Base-by-base conservation (phyloP, 1,140 invertebrate genomes). In the Vanessa tameamea region DNA sequence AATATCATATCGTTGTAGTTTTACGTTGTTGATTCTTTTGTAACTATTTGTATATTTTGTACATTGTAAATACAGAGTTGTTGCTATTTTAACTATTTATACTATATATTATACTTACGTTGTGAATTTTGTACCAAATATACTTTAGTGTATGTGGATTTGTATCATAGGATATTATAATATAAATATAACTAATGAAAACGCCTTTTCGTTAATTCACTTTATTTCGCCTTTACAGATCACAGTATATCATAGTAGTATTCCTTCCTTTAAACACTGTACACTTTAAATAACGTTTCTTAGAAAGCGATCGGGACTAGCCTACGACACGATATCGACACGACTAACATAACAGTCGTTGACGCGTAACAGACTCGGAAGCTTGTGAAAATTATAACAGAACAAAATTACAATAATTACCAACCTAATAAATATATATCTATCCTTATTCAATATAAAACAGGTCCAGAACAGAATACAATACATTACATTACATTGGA, bases 111-210 rank as follows among this genome's bases (percentile, higher is more conserved):
- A 74, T 77, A 76, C 75, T 75, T 87, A 85, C 84, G 90, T 90
- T 92, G 89, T 92, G 87, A 89, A 86, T 90, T 90, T 92, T 90
- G 75, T 92, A 92, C 90, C 90, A 92, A 92, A 92, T 92, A 89
- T 87, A 86, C 78, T 87, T 78, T 84, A 84, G 73, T 78, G 81
- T 84, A 83, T 66, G 80, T 72, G 76, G 73, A 84, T 84, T 82
- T 80, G 79, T 82, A 80, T 82, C 69, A 78, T 75, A 72, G 63
- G 80, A 77, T 43, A 43, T 43, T 76, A 77, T 75, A 77, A 69
- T 76, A 77, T 75, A 77, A 76, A 51, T 67, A 77, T 71, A 73
- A 78, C 57, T 70, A 74, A 78, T 68, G 15, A 68, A 67, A 51
- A 66, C 37, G 50, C 0, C 12, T 55, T 67, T 64, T 70, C 43